A percentile compares a stretch with the other conserved stretches of the same genome.
Evolutionary conservation across 2,888 invertebrate species (phyloP).

Genomic region (Xanthia togata): DNA sequence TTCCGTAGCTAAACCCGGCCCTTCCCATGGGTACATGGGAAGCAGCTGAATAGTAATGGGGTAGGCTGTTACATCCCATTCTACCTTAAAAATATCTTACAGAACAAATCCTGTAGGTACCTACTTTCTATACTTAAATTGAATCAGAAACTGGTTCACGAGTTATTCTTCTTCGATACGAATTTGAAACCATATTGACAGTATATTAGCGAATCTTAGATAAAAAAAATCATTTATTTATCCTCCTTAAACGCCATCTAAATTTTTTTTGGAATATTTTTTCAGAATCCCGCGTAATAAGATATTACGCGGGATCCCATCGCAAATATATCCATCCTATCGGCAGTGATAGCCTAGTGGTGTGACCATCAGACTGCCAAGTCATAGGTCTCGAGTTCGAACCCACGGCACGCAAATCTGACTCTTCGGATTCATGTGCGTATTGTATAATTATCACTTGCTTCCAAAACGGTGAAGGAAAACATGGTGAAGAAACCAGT

Average conservation of each 20-base stretch:
- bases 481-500: too few relatives aligned
- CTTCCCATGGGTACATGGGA: slow-evolving; percentile 35
- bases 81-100: background rate
- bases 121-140: background rate
- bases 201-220: background rate
- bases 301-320: background rate
- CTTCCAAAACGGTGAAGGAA: too few relatives aligned
- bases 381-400: too few relatives aligned
- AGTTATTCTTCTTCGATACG: background rate
- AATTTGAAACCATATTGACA: background rate
- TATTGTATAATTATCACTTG: too few relatives aligned
- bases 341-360: too few relatives aligned
- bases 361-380: too few relatives aligned
- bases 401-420: too few relatives aligned
- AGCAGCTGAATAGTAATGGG: slow-evolving; percentile 49
- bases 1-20: slow-evolving; percentile 8
- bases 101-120: background rate
- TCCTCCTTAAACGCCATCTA: too few relatives aligned
- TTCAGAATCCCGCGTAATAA: too few relatives aligned
- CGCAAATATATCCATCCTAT: background rate
- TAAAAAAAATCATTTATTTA: too few relatives aligned
- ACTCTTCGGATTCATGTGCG: too few relatives aligned
- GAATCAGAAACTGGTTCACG: background rate
- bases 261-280: too few relatives aligned
- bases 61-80: slow-evolving; percentile 27